These are phyloP conservation scores for Limonius californicus DNA, from an alignment of 1,140 invertebrate genomes.

Conservation along the genomic window DNA sequence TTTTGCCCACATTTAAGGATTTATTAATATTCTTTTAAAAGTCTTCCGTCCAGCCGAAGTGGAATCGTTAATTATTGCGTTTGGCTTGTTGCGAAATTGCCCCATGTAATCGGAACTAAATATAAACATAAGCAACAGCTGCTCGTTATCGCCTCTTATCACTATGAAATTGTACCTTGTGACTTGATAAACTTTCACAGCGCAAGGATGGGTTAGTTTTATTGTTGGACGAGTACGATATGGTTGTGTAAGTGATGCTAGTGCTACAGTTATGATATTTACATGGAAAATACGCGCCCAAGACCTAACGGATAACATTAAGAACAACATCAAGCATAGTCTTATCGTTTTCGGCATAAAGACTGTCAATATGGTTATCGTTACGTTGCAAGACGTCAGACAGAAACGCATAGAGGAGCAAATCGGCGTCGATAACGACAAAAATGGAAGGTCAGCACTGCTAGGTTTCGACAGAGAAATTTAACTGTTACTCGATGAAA, in stretches of 20 bases:
- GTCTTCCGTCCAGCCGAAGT: no score
- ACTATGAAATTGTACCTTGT: not conserved
- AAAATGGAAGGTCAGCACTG: conserved; percentile 7
- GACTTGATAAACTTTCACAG: not conserved
- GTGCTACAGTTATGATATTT: conserved; percentile 1
- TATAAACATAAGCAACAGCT: conserved; percentile 6
- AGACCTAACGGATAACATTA: conserved; percentile 18
- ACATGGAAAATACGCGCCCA: conserved; percentile 17
- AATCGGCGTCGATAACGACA: conserved; percentile 15
- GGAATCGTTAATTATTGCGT: no score
- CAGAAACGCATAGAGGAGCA: not conserved
- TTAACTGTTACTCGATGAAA: no score
- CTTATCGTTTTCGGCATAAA: conserved; percentile 27
- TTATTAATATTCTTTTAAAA: no score
- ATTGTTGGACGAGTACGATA: not conserved
- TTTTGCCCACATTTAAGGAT: no score
- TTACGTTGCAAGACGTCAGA: conserved; percentile 19
- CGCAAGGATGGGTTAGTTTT: not conserved
- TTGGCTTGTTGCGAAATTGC: not conserved
- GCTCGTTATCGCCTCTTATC: conserved; percentile 3
- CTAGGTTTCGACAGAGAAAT: no score
- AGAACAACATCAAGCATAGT: conserved; percentile 6
- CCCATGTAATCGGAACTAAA: not conserved
- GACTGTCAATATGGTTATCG: conserved; percentile 32
- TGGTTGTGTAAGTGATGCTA: not conserved